Conservation (phyloP, 2,113 vertebrate species). For the Malaclemys terrapin region DNA sequence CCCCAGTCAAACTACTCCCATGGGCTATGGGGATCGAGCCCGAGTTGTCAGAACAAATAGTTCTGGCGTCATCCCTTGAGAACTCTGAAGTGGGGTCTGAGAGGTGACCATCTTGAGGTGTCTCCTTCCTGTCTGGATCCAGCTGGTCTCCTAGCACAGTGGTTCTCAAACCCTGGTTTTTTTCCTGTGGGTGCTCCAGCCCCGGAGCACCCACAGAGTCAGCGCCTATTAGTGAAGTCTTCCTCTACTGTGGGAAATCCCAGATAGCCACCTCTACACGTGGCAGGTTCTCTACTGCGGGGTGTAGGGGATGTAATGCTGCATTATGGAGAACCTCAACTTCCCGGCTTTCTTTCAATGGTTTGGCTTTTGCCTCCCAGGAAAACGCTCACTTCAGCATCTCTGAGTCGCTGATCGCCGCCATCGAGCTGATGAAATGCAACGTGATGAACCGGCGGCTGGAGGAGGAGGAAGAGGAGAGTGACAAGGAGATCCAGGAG, state of each 20-base stretch:
- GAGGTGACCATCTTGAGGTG: neutral
- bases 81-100: neutral
- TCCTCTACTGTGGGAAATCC: neutral
- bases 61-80: neutral
- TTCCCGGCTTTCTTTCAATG: neutral
- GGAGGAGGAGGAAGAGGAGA: conserved; percentile 89
- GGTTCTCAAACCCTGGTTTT: no score
- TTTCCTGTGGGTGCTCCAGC: no score
- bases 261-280: neutral
- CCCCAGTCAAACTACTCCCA: neutral
- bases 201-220: no score
- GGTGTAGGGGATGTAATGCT: neutral
- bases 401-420: conserved; percentile 96
- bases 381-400: conserved; percentile 99
- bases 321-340: neutral
- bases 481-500: conserved; percentile 95
- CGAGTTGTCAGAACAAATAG: neutral
- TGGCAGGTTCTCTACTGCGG: neutral
- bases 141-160: no score
- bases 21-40: neutral
- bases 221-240: neutral
- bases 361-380: conserved; percentile 72
- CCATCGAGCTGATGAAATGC: conserved; percentile 99
- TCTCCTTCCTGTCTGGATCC: neutral
- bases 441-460: conserved; percentile 89